phyloP scores from a whole-genome alignment of 2,888 invertebrate genomes.

The Fragum fragum region DNA sequence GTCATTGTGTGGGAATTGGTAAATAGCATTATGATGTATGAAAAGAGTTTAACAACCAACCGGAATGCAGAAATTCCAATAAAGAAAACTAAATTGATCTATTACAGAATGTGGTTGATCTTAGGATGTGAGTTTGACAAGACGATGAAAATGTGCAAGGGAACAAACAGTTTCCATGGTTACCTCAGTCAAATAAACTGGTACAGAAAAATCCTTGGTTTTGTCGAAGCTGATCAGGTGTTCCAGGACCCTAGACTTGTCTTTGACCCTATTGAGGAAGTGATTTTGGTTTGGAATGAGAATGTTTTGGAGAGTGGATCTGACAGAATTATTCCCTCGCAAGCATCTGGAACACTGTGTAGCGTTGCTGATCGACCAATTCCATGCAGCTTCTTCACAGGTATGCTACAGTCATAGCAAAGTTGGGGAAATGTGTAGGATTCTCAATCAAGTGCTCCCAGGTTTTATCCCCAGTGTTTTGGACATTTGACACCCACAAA shows the following conservation, averaged over 20 bases:
- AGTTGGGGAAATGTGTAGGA: too few relatives aligned
- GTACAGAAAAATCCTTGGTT: constrained; percentile 71
- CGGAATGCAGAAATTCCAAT: too few relatives aligned
- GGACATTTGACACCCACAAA: too few relatives aligned
- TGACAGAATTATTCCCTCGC: constrained; percentile 58
- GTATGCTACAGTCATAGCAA: too few relatives aligned
- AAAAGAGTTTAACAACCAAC: too few relatives aligned
- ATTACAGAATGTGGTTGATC: constrained; percentile 51
- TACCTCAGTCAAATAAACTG: constrained; percentile 77
- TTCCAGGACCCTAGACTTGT: constrained; percentile 29
- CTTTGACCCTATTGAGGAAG: constrained; percentile 20
- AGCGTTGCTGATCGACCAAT: constrained; percentile 10
- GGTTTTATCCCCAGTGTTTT: too few relatives aligned
- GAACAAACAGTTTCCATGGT: constrained; percentile 74
- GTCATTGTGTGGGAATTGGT: too few relatives aligned
- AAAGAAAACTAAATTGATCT: too few relatives aligned
- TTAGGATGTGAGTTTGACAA: constrained; percentile 75
- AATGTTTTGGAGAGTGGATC: constrained; percentile 66
- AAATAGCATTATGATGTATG: too few relatives aligned
- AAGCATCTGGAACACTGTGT: constrained; percentile 40
- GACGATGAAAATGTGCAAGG: constrained; percentile 43
- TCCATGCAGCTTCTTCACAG: constrained; percentile 37
- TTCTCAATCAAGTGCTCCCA: too few relatives aligned
- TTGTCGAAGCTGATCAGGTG: constrained; percentile 49
- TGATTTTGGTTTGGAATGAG: constrained; percentile 74